These are phyloP conservation scores for Plebejus melissa DNA, from an alignment of 2,888 invertebrate genomes.

Conservation along the genomic window DNA sequence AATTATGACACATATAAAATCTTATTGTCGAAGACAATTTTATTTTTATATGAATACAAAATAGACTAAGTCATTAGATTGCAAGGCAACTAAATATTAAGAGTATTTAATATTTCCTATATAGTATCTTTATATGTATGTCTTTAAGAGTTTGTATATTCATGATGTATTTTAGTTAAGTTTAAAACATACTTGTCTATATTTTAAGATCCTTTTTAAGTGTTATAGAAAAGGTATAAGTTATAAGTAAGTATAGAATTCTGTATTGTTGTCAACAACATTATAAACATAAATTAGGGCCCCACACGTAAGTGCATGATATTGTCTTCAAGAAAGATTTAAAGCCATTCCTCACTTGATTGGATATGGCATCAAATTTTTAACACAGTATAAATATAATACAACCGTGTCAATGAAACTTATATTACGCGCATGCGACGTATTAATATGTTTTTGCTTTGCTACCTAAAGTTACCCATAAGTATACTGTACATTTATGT, in stretches of 20 bases:
- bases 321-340: background rate
- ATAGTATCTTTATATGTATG: slow-evolving; percentile 13
- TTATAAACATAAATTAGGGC: background rate
- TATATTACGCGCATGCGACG: background rate
- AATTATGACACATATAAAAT: slow-evolving; percentile 59
- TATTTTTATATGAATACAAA: slow-evolving; percentile 68
- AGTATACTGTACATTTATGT: too few relatives aligned
- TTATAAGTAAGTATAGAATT: background rate
- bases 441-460: too few relatives aligned
- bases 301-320: background rate
- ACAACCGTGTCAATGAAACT: background rate
- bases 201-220: slow-evolving; percentile 12
- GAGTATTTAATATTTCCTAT: slow-evolving; percentile 32
- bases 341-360: background rate
- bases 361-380: background rate
- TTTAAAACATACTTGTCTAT: slow-evolving; percentile 1
- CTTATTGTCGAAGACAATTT: slow-evolving; percentile 71
- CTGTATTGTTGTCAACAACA: background rate
- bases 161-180: background rate
- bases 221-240: background rate
- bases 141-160: background rate
- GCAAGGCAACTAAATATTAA: slow-evolving; percentile 59
- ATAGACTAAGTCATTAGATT: slow-evolving; percentile 63
- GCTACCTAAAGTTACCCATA: too few relatives aligned
- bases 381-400: background rate